A percentile compares a stretch with the other conserved stretches of the same genome.
phyloP scores from a whole-genome alignment of 2,797 vertebrate species.

The Micromesistius poutassou region DNA sequence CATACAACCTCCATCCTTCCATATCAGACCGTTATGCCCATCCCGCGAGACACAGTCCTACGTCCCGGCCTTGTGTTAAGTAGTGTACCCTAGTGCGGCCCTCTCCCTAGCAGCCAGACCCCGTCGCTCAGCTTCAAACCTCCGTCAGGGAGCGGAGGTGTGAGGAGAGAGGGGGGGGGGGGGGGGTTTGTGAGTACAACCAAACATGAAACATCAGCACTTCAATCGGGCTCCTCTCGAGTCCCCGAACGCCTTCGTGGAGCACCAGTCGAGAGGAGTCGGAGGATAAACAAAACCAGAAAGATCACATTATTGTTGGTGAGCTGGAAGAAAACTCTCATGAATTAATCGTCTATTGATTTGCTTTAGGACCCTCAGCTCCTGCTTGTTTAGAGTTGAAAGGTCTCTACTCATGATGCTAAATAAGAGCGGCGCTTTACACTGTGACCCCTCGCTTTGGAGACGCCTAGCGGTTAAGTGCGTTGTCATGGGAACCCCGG shows the following conservation, averaged over 20 bases:
- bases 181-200: neutral
- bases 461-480: neutral
- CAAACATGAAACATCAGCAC: neutral
- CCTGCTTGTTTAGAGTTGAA: neutral
- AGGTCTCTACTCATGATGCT: neutral
- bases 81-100: neutral
- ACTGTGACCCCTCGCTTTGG: neutral
- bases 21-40: neutral
- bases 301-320: neutral
- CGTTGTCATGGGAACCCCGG: neutral
- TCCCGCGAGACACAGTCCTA: neutral
- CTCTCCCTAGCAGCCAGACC: neutral
- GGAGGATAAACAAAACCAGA: neutral
- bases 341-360: neutral
- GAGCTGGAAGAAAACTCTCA: neutral
- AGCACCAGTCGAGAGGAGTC: neutral
- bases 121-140: neutral
- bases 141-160: neutral
- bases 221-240: neutral
- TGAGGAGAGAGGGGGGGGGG: neutral
- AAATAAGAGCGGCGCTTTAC: neutral
- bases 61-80: neutral
- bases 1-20: neutral
- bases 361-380: neutral
- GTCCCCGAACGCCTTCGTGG: neutral